phyloP scores from a whole-genome alignment of 1,140 invertebrate species.

The Heliconius hewitsoni region DNA sequence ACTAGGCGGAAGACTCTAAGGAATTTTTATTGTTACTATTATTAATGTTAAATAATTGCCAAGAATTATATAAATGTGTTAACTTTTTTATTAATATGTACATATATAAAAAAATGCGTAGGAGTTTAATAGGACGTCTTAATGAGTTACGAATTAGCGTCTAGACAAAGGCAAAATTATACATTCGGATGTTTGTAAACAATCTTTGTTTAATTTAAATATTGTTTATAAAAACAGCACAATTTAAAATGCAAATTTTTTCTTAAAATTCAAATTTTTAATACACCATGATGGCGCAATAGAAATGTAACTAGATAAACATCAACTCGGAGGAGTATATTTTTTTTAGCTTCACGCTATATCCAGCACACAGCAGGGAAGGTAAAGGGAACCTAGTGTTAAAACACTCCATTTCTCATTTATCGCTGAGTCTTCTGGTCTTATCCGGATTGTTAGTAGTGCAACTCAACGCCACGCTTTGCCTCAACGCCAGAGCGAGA shows the following conservation, averaged over 20 bases:
- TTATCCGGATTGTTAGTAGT: no score
- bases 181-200: neutral
- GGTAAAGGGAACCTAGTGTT: no score
- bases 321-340: no score
- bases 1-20: neutral
- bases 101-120: conserved; percentile 15
- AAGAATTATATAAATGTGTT: conserved; percentile 4
- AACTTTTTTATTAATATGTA: neutral
- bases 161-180: conserved; percentile 9
- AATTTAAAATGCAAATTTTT: neutral
- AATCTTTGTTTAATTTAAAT: neutral
- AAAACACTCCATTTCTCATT: no score
- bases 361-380: no score
- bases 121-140: neutral
- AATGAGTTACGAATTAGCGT: conserved; percentile 8
- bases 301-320: neutral
- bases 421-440: no score
- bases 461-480: neutral
- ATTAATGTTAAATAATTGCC: neutral
- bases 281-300: neutral
- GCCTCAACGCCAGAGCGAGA: neutral
- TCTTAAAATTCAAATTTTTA: neutral
- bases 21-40: conserved; percentile 10
- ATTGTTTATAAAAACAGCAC: neutral
- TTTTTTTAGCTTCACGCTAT: no score